Percentiles rank a stretch among this genome's conserved stretches.
phyloP scores from a whole-genome alignment of 2,888 invertebrate genomes.

The Nineta flava region DNA sequence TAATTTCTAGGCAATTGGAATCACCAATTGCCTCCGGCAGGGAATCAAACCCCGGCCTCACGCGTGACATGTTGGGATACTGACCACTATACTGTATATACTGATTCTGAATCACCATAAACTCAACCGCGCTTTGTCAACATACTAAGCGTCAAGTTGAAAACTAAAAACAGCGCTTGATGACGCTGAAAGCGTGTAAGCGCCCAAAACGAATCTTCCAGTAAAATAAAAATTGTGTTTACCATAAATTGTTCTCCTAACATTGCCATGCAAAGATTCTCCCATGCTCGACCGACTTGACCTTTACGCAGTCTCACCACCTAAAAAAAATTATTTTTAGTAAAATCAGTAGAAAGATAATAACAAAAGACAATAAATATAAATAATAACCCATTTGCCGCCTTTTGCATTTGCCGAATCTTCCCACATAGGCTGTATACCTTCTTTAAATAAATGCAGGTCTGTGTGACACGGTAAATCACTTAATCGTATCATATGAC shows the following conservation, averaged over 20 bases:
- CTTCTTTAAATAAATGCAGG: constrained; percentile 93
- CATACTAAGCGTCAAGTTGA: too few species aligned
- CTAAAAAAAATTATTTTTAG: constrained; percentile 21
- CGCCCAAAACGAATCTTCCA: too few species aligned
- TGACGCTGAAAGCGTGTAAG: too few species aligned
- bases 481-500: constrained; percentile 77
- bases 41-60: too few species aligned
- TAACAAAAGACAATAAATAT: background rate
- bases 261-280: constrained; percentile 96
- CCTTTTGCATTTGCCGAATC: constrained; percentile 91
- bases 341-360: background rate
- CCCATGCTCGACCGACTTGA: constrained; percentile 93
- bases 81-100: too few species aligned
- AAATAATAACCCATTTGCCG: constrained; percentile 77
- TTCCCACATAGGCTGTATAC: constrained; percentile 99
- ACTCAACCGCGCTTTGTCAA: too few species aligned
- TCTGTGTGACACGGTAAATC: constrained; percentile 85
- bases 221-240: constrained; percentile 4
- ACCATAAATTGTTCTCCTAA: constrained; percentile 96
- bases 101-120: too few species aligned
- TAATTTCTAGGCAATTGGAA: too few species aligned
- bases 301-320: constrained; percentile 82
- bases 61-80: too few species aligned
- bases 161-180: too few species aligned
- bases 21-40: too few species aligned